A percentile compares a stretch with the other conserved stretches of the same genome.
These are phyloP conservation scores for Prionace glauca DNA, from an alignment of 2,797 vertebrate genomes.

Conservation along the genomic window DNA sequence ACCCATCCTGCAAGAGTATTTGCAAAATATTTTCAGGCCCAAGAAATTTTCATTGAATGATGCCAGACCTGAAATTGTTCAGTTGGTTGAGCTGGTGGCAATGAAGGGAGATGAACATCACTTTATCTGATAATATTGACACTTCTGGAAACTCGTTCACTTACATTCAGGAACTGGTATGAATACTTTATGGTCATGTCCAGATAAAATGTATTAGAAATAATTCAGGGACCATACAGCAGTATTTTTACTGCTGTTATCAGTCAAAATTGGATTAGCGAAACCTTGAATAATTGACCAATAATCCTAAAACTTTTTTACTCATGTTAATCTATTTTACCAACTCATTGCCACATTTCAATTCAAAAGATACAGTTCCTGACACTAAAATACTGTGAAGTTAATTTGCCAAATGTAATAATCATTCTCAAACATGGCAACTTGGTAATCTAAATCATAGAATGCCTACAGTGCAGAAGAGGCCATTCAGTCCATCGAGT, in stretches of 20 bases:
- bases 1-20: neutral
- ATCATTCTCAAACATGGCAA: neutral
- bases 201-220: neutral
- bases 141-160: neutral
- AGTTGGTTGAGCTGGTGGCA: neutral
- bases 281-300: slow-evolving; percentile 10
- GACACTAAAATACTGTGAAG: neutral
- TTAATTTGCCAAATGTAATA: neutral
- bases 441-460: neutral
- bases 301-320: neutral
- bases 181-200: neutral
- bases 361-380: neutral
- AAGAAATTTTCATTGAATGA: neutral
- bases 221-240: neutral
- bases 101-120: neutral
- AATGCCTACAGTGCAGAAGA: too few species aligned
- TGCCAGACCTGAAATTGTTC: neutral
- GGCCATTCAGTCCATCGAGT: too few species aligned
- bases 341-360: neutral
- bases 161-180: neutral
- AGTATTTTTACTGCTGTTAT: slow-evolving; percentile 9
- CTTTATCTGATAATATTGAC: neutral
- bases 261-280: neutral
- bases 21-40: neutral
- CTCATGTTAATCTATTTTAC: neutral